Evolutionary conservation across 2,888 invertebrate genomes (phyloP), one percentile per base, ranked within the genome.

Genomic region (Empis stercorea): DNA sequence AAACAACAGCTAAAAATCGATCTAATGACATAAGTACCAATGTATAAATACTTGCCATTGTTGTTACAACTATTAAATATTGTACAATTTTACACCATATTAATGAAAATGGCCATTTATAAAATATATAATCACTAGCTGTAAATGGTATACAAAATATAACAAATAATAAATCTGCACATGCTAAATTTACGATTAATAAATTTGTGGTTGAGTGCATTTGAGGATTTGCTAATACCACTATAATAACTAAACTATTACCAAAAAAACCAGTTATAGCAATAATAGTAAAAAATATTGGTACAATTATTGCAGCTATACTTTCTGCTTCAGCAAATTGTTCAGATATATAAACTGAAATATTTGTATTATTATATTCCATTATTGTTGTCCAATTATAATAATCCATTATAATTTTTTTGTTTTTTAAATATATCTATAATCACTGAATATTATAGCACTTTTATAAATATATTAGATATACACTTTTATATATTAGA

Each of bases 181-280:
- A 74, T 0, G 93, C 92, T 49, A 93, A 71, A 63, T 89, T 92
- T 45, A 91, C 84, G 58, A 94, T 93, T 23, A 94, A 75, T n/a
- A 92, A 76, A 68, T 94, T 94, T 13, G 94, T 94, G 0, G 91
- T 91, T 41, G 88, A 91, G 58, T 89, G 75, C 93, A 94, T 94
- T 57, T 86, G 84, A 56, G 87, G 83, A 66, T 92, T 89, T 32
- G 84, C 80, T 13, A 86, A 76, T 0, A 94, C 89, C 2, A 93
- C 89, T 7, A 91, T 71, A 4, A 93, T 88, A 30, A 94, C 92
- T 53, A 94, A 71, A 2, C 83, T 78, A 68, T 94, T 94, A 51
- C 93, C 94, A 45, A 91, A 75, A 37, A 93, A 73, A 3, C 93
- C 93, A 15, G 89, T 78, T 10, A 89, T 72, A 39, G 87, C 84